Conservation (phyloP, 1,140 invertebrate species). For the Metaphire vulgaris region DNA sequence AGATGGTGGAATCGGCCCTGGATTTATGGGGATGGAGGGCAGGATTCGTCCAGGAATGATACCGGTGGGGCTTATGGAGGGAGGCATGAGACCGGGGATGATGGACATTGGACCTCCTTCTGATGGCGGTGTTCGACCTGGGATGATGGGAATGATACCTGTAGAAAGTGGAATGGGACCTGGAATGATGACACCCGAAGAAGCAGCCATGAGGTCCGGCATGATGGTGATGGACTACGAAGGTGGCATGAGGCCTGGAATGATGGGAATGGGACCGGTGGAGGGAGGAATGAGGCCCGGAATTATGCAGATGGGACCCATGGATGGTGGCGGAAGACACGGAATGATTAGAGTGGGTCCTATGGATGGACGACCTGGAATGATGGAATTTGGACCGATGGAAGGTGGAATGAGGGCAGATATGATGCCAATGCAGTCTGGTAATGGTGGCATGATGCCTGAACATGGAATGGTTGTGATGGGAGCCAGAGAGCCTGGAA, state of each 20-base stretch:
- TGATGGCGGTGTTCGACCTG: constrained; percentile 23
- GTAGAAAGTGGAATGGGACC: constrained; percentile 31
- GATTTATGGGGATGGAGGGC: not conserved
- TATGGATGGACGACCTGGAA: constrained; percentile 33
- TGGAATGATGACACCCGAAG: constrained; percentile 38
- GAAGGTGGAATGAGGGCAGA: not conserved
- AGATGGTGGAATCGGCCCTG: not conserved
- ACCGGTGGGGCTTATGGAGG: constrained; percentile 6
- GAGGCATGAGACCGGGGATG: constrained; percentile 33
- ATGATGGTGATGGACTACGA: constrained; percentile 24
- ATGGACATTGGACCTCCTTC: constrained; percentile 43
- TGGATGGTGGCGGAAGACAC: constrained; percentile 39
- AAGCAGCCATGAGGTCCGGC: constrained; percentile 36
- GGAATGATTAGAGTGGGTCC: constrained; percentile 20
- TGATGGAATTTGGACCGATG: constrained; percentile 17
- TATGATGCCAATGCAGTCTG: not conserved
- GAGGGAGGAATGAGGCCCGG: constrained; percentile 32
- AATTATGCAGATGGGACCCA: constrained; percentile 41
- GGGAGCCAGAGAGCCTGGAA: not conserved
- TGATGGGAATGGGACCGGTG: constrained; percentile 16
- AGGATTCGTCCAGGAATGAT: constrained; percentile 7
- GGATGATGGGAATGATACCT: constrained; percentile 31
- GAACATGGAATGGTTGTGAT: not conserved
- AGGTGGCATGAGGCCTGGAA: constrained; percentile 31
- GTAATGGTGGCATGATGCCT: not conserved